Percentiles rank a stretch among this genome's conserved stretches.
These are phyloP conservation scores for Rousettus madagascariensis DNA, from an alignment of 2,797 vertebrate species.

Conservation along the genomic window DNA sequence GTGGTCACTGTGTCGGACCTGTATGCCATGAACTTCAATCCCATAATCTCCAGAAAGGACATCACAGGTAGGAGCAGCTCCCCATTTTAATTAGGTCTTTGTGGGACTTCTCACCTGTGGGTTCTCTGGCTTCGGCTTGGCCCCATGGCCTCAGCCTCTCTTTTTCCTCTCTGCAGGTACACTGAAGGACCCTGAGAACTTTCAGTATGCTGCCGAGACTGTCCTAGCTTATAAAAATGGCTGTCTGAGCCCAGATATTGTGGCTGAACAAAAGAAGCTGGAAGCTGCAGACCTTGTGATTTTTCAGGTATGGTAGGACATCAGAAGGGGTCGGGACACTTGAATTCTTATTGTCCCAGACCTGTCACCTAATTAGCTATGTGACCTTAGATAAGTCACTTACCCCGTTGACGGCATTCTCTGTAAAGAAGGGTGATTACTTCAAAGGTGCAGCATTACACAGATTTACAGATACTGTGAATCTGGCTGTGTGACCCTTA, in stretches of 20 bases:
- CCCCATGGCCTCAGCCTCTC: not conserved
- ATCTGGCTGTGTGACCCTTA: not conserved
- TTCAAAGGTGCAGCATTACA: not conserved
- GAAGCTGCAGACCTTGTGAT: conserved; percentile 87
- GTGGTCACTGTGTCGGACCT: conserved; percentile 88
- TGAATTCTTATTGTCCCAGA: not conserved
- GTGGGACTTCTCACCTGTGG: not conserved
- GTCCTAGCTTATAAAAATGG: conserved; percentile 85
- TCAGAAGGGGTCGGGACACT: not conserved
- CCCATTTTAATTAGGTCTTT: not conserved
- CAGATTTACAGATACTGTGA: not conserved
- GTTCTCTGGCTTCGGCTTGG: not conserved
- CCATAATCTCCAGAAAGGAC: conserved; percentile 86
- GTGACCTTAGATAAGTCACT: not conserved
- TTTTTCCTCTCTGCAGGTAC: conserved; percentile 76
- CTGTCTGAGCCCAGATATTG: conserved; percentile 85
- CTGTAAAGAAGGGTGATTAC: not conserved
- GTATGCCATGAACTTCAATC: conserved; percentile 88
- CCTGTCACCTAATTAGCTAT: not conserved
- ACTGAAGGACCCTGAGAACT: conserved; percentile 81
- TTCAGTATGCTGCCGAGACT: conserved; percentile 84
- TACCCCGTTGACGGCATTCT: not conserved
- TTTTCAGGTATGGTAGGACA: conserved; percentile 86
- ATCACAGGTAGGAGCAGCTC: conserved; percentile 81
- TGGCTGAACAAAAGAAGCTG: conserved; percentile 87